Evolutionary conservation across 2,888 invertebrate species (phyloP).

Genomic region (Dryobotodes eremita): DNA sequence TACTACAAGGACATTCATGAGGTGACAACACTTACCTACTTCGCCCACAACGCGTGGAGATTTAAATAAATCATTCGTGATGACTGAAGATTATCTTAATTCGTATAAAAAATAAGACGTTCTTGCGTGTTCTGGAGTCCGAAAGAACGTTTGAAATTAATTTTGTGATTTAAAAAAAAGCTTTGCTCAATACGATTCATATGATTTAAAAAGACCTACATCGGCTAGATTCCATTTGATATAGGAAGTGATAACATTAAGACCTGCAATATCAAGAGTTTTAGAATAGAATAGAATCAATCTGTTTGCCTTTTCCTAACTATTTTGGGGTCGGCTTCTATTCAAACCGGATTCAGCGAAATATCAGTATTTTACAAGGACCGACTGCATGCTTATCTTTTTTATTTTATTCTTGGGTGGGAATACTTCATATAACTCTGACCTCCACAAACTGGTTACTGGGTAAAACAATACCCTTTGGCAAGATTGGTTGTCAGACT

Average conservation of each 20-base stretch:
- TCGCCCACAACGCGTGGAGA: slow-evolving; percentile 54
- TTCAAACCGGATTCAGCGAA: not conserved
- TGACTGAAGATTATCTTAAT: slow-evolving; percentile 49
- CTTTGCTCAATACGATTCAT: not conserved
- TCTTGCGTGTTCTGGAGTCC: slow-evolving; percentile 11
- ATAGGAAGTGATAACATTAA: not conserved
- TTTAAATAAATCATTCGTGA: slow-evolving; percentile 61
- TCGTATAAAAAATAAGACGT: slow-evolving; percentile 37
- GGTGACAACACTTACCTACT: slow-evolving; percentile 50
- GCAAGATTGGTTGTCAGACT: not conserved
- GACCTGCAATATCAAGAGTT: not conserved
- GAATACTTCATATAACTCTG: too few species aligned
- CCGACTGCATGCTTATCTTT: not conserved
- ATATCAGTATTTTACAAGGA: not conserved
- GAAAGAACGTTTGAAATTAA: slow-evolving; percentile 9
- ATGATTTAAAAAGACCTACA: not conserved
- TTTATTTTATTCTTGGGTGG: too few species aligned
- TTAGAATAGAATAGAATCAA: not conserved
- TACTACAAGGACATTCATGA: slow-evolving; percentile 50
- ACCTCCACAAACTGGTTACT: not conserved
- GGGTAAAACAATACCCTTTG: not conserved
- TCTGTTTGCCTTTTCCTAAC: not conserved
- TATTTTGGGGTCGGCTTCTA: not conserved
- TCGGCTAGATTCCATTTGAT: not conserved
- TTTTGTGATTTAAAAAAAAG: not conserved